Evolutionary conservation across 2,113 vertebrate genomes (phyloP).

Genomic region (Theristicus caerulescens): DNA sequence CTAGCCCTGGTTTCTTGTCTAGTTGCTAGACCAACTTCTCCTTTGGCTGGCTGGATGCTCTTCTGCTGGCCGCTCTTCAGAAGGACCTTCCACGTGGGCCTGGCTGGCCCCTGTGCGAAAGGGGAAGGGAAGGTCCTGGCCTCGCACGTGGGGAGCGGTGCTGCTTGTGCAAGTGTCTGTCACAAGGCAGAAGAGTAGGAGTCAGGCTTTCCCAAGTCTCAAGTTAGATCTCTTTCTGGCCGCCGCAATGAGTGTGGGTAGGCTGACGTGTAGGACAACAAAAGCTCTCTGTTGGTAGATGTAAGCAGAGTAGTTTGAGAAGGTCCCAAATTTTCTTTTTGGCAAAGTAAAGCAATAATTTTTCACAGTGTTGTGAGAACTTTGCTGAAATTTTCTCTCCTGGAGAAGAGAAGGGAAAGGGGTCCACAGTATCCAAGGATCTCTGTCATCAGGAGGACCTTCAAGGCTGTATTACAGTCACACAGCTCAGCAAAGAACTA

Average conservation of each 20-base stretch:
- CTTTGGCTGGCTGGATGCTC: background rate
- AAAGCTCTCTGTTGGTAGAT: background rate
- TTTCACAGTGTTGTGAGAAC: background rate
- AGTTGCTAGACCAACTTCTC: background rate
- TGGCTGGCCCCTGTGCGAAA: background rate
- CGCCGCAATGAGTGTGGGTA: rapidly evolving
- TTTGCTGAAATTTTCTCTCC: background rate
- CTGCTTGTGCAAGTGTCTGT: conserved; percentile 22
- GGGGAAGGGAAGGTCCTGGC: conserved; percentile 41
- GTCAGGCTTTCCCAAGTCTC: conserved; percentile 11
- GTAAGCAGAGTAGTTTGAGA: background rate
- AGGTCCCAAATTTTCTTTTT: background rate
- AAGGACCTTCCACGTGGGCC: background rate
- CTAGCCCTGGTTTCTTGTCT: background rate
- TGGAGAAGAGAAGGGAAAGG: background rate
- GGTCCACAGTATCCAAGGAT: background rate
- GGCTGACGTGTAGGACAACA: background rate
- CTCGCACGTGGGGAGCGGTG: background rate
- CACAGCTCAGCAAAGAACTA: background rate
- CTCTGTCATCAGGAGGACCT: background rate
- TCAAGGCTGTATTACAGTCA: background rate
- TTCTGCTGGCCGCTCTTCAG: background rate
- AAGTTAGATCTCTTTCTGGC: background rate
- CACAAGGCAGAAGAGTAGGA: conserved; percentile 36
- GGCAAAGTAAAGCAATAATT: background rate